Evolutionary conservation across 2,888 invertebrate genomes (phyloP).

Genomic region (Drosophila ochracea): DNA sequence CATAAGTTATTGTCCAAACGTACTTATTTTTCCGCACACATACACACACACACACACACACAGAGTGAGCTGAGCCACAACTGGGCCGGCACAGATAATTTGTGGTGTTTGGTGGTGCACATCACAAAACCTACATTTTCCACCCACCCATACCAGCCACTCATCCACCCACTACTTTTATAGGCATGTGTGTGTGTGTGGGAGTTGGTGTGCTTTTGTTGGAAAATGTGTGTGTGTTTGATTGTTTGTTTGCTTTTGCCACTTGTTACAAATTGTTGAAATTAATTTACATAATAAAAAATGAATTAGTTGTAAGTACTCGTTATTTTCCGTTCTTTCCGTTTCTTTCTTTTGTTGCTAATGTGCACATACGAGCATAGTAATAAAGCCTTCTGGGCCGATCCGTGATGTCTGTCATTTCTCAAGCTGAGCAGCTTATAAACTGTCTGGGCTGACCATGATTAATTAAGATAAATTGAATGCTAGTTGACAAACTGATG

Average conservation of each 20-base stretch:
- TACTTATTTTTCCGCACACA: constrained; percentile 46
- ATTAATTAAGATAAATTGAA: constrained; percentile 70
- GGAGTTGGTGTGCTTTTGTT: constrained; percentile 13
- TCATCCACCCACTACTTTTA: constrained; percentile 9
- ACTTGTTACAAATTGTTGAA: constrained; percentile 68
- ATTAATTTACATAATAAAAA: constrained; percentile 79
- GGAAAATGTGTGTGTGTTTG: neutral
- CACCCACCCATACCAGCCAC: constrained; percentile 4
- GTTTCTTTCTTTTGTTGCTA: neutral
- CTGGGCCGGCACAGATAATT: constrained; percentile 68
- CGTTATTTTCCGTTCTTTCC: constrained; percentile 9
- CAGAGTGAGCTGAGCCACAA: constrained; percentile 27
- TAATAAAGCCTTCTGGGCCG: constrained; percentile 37
- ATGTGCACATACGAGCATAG: constrained; percentile 6
- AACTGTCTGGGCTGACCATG: constrained; percentile 27
- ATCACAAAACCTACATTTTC: neutral
- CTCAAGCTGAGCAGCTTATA: constrained; percentile 35
- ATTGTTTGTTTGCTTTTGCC: constrained; percentile 27
- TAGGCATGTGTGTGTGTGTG: constrained; percentile 1
- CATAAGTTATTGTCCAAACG: constrained; percentile 78
- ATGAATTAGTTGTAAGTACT: constrained; percentile 59
- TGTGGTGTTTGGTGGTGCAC: constrained; percentile 34
- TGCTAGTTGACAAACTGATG: constrained; percentile 42
- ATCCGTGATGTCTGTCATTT: constrained; percentile 34
- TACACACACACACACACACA: neutral